phyloP scores from a whole-genome alignment of 2,113 vertebrate species.

The Boleophthalmus pectinirostris region DNA sequence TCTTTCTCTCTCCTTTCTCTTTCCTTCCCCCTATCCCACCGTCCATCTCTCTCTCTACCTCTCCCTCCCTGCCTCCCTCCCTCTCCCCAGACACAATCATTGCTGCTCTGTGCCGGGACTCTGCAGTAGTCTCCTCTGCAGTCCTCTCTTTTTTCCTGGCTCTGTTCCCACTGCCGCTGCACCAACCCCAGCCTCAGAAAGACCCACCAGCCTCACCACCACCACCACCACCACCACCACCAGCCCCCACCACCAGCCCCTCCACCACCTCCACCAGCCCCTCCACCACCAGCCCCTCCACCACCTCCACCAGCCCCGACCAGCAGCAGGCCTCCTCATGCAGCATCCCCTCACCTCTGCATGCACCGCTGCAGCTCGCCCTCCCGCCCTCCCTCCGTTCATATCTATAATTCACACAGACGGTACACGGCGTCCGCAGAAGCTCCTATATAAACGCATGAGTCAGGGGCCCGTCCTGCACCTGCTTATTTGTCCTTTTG shows the following conservation, averaged over 20 bases:
- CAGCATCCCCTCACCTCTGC: constrained; percentile 36
- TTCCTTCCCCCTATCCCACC: background rate
- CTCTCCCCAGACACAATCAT: constrained; percentile 44
- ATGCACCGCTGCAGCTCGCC: constrained; percentile 13
- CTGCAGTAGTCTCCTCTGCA: constrained; percentile 76
- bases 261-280: too few relatives aligned
- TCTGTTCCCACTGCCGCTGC: constrained; percentile 71
- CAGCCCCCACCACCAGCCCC: too few relatives aligned
- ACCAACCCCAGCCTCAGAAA: constrained; percentile 28
- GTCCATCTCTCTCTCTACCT: background rate
- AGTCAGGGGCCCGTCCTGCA: constrained; percentile 19
- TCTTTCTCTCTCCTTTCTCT: too few relatives aligned
- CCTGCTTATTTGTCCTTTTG: constrained; percentile 13
- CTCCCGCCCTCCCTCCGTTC: constrained; percentile 15
- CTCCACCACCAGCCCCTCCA: too few relatives aligned
- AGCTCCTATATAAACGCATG: constrained; percentile 9
- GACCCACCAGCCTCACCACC: too few relatives aligned
- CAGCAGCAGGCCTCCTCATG: constrained; percentile 33
- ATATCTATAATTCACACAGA: constrained; percentile 37
- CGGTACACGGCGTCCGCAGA: background rate
- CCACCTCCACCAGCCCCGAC: background rate
- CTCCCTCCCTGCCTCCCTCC: constrained; percentile 14
- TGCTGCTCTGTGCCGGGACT: constrained; percentile 54
- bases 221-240: too few relatives aligned
- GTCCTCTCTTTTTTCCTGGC: constrained; percentile 69